Conservation (phyloP, 2,113 vertebrate species). For the Mesitornis unicolor region DNA sequence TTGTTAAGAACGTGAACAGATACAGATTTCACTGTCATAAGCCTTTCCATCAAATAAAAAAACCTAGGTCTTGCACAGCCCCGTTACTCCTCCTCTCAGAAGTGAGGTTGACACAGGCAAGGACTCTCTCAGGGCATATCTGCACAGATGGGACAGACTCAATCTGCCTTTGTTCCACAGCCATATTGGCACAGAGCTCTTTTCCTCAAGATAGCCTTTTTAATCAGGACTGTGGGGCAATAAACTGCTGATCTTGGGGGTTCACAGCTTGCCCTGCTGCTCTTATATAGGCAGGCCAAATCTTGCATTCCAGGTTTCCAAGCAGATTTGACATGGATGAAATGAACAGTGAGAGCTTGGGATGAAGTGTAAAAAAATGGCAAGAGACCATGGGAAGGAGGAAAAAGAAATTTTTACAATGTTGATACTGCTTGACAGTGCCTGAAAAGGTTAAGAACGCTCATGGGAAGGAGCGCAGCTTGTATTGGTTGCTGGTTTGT, state of each 20-base stretch:
- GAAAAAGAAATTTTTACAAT: not conserved
- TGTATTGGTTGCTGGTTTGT: not conserved
- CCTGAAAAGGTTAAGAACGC: not conserved
- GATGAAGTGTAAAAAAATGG: accelerated
- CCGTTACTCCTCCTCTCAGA: not conserved
- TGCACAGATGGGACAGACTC: not conserved
- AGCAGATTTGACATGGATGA: not conserved
- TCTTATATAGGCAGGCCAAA: not conserved
- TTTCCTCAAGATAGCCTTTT: not conserved
- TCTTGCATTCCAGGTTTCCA: not conserved
- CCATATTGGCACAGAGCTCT: not conserved
- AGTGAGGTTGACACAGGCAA: not conserved
- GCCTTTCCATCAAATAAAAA: not conserved
- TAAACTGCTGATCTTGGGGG: not conserved
- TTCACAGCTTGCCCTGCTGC: not conserved
- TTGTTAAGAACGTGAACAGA: not conserved
- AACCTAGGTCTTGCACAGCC: not conserved
- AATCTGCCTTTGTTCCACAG: not conserved
- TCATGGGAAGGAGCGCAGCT: accelerated
- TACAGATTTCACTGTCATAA: not conserved
- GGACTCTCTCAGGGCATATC: not conserved
- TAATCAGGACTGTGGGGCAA: not conserved
- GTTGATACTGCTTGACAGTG: not conserved
- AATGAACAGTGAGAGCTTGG: not conserved
- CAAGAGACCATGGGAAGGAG: not conserved